These are phyloP conservation scores for Dendrocopos noguchii DNA, from an alignment of 2,113 vertebrate species.

Conservation along the genomic window DNA sequence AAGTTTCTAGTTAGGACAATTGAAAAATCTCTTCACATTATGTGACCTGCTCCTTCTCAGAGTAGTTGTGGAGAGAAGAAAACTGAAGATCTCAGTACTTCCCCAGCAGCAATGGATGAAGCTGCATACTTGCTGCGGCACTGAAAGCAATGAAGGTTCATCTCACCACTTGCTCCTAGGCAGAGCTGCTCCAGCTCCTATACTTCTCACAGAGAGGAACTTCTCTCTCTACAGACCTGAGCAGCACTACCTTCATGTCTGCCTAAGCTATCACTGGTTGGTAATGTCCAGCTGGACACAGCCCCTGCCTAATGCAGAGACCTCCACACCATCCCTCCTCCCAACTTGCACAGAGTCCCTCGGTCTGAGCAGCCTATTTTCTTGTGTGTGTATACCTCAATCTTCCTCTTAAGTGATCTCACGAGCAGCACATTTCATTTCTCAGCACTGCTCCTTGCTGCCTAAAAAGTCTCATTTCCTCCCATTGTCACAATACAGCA, in stretches of 20 bases:
- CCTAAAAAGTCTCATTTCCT: background rate
- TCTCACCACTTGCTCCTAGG: accelerated
- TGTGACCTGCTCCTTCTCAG: background rate
- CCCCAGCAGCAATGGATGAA: background rate
- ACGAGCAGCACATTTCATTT: background rate
- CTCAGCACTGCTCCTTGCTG: background rate
- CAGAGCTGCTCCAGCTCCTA: background rate
- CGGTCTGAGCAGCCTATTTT: background rate
- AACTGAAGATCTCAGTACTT: background rate
- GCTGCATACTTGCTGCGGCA: background rate
- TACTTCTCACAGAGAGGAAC: background rate
- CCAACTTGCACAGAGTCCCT: background rate
- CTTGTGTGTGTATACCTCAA: background rate
- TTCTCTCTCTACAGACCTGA: background rate
- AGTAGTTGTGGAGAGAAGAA: background rate
- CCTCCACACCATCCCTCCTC: background rate
- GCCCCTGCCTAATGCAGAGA: background rate
- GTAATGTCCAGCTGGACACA: accelerated
- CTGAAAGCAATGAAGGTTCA: background rate
- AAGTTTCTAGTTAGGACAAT: background rate
- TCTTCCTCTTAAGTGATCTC: background rate
- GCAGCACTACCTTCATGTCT: background rate
- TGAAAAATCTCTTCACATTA: background rate
- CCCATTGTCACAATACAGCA: background rate
- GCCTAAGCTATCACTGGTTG: background rate